Evolutionary conservation across 1,140 invertebrate species (phyloP).

Genomic region (Drosophila yakuba): DNA sequence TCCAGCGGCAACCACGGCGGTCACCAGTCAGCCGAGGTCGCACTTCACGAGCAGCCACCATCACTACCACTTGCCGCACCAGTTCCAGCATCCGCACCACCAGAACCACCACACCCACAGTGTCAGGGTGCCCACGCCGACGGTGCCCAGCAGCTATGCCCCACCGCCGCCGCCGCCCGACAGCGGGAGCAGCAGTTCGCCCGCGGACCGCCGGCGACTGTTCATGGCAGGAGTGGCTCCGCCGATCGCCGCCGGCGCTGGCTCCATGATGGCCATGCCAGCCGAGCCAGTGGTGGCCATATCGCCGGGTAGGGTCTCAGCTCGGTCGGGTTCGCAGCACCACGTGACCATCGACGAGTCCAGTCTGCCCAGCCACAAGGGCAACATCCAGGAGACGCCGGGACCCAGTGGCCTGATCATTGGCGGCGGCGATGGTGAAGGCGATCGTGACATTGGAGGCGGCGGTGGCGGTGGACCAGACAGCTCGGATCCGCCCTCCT

Average conservation of each 20-base stretch:
- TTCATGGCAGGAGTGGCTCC: constrained; percentile 24
- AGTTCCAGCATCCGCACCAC: constrained; percentile 83
- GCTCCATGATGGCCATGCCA: constrained; percentile 31
- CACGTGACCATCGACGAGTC: constrained; percentile 84
- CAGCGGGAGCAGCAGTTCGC: constrained; percentile 37
- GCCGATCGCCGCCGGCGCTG: constrained; percentile 8
- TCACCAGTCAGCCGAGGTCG: constrained; percentile 65
- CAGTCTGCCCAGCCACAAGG: constrained; percentile 66
- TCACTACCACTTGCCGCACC: constrained; percentile 80
- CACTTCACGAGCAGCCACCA: constrained; percentile 79
- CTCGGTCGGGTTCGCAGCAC: constrained; percentile 78
- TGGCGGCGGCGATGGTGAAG: constrained; percentile 59
- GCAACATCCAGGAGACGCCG: constrained; percentile 48
- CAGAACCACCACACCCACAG: constrained; percentile 81
- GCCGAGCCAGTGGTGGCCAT: constrained; percentile 87
- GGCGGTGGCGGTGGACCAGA: constrained; percentile 41
- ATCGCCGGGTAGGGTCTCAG: constrained; percentile 84
- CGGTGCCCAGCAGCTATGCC: constrained; percentile 73
- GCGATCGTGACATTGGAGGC: constrained; percentile 36
- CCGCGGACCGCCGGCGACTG: constrained; percentile 24
- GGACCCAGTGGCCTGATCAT: constrained; percentile 67
- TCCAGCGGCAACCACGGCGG: constrained; percentile 16
- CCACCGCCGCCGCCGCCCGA: constrained; percentile 29
- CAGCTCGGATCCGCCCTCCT: constrained; percentile 80
- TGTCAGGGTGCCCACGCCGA: constrained; percentile 76